Evolutionary conservation across 2,888 invertebrate species (phyloP).

Genomic region (Zaprionus bogoriensis): DNA sequence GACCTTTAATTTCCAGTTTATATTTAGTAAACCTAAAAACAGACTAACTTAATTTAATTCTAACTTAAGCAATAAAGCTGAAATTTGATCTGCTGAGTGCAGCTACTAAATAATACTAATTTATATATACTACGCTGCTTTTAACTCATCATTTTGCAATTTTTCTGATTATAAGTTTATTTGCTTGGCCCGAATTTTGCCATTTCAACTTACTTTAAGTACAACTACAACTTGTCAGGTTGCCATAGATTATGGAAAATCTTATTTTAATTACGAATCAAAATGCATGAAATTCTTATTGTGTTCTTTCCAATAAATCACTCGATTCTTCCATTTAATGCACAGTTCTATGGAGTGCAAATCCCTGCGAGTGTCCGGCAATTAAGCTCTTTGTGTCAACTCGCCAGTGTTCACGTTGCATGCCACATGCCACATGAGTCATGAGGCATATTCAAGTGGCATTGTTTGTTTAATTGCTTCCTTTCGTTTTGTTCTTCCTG

Average conservation of each 20-base stretch:
- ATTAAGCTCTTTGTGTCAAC: conserved; percentile 28
- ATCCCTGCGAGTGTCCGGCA: conserved; percentile 5
- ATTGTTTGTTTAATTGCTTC: conserved; percentile 51
- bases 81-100: not conserved
- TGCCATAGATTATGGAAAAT: not conserved
- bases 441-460: conserved; percentile 33
- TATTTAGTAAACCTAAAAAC: too few species aligned
- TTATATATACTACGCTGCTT: too few species aligned
- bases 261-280: not conserved
- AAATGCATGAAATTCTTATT: not conserved
- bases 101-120: not conserved
- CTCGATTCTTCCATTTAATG: not conserved
- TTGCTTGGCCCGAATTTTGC: too few species aligned
- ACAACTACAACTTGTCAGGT: too few species aligned
- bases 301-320: not conserved
- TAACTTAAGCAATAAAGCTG: not conserved
- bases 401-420: conserved; percentile 15
- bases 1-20: not conserved
- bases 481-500: conserved; percentile 9
- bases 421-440: conserved; percentile 29
- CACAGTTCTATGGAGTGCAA: not conserved
- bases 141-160: too few species aligned
- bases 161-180: too few species aligned
- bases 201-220: too few species aligned
- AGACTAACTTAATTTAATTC: not conserved